Evolutionary conservation across 2,797 vertebrate genomes (phyloP), one percentile per base, ranked within the genome.

Genomic region (Mareca penelope): DNA sequence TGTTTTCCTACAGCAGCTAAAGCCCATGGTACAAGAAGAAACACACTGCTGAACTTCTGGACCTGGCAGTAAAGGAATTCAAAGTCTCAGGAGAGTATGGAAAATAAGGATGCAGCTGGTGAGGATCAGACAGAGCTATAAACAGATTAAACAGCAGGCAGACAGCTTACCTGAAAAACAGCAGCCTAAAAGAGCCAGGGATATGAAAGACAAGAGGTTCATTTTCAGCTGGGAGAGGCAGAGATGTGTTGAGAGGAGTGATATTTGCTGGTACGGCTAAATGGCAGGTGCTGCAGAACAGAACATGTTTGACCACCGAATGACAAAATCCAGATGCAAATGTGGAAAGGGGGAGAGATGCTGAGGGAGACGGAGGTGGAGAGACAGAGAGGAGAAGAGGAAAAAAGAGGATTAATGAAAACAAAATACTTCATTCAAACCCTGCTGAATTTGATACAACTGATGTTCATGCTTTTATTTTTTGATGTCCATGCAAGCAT

Each of bases 61-160:
- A 65, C 50, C 69, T 84, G 46, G 67, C 72, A 87, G 46, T 23
- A 79, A 84, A 78, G 76, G 65, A 70, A 15, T 31, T 55, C 28
- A 48, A 35, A 85, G 50, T 50, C 89, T 88, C 80, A 22, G 37
- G 63, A 86, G 82, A 89, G 77, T 39, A 28, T 5, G 50, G 55
- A 90, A 79, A 80, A 78, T 48, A 71, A 91, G 78, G 40, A 79
- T 92, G 77, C 88, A 96, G 77, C 71, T 88, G 89, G 73, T 65
- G 28, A 90, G 31, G 63, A 95, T 61, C 80, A 90, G 55, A 78
- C 48, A 50, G 79, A 92, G 63, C n/a, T 91, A 90, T 59, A 85
- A 79, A 76, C 40, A 89, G 76, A 83, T 64, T 65, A 88, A 94
- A 90, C 46, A 79, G 52, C 55, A 81, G 63, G 55, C 75, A 94